phyloP scores from a whole-genome alignment of 2,888 invertebrate genomes.

The Brachyptera putata region DNA sequence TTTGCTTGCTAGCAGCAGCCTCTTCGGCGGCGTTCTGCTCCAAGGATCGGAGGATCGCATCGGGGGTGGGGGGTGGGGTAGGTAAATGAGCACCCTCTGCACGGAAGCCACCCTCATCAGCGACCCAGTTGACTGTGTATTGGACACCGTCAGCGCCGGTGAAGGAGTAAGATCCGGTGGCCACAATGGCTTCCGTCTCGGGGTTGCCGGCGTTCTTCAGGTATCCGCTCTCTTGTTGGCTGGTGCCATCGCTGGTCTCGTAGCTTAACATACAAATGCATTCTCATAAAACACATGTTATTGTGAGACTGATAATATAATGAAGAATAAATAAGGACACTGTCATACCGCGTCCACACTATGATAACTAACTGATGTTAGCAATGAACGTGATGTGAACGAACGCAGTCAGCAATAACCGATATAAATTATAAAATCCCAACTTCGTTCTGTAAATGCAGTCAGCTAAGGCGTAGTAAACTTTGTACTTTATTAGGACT shows the following conservation, averaged over 20 bases:
- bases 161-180: slow-evolving; percentile 72
- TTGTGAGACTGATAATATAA: no score
- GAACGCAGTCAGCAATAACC: no score
- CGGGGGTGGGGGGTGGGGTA: slow-evolving; percentile 35
- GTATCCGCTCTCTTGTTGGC: slow-evolving; percentile 64
- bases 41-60: slow-evolving; percentile 46
- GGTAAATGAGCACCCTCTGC: slow-evolving; percentile 36
- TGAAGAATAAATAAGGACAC: no score
- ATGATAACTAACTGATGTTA: no score
- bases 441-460: no score
- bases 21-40: slow-evolving; percentile 40
- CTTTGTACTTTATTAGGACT: no score
- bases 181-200: slow-evolving; percentile 61
- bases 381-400: no score
- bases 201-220: slow-evolving; percentile 60
- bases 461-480: no score
- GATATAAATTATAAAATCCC: no score
- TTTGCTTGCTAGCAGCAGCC: not conserved
- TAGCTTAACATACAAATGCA: slow-evolving; percentile 49
- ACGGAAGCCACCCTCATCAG: slow-evolving; percentile 36
- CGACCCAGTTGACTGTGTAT: slow-evolving; percentile 46
- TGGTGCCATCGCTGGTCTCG: slow-evolving; percentile 70
- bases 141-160: slow-evolving; percentile 62
- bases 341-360: no score
- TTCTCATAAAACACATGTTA: no score